Evolutionary conservation across 2,888 invertebrate species (phyloP).

Genomic region (Liopterus haemorrhoidalis): DNA sequence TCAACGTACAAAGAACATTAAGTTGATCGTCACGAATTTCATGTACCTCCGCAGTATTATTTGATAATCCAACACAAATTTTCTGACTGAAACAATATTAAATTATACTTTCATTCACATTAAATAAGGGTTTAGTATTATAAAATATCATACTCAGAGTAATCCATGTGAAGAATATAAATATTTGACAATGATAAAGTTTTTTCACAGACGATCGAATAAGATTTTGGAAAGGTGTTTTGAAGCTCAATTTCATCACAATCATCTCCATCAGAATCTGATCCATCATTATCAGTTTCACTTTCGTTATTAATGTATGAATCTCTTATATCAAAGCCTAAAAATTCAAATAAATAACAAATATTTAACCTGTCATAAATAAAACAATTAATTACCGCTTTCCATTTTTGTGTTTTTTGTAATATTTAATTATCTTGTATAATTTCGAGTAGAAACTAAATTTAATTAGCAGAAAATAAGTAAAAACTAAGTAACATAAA

Average conservation of each 20-base stretch:
- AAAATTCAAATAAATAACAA: no score
- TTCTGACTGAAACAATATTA: constrained; percentile 39
- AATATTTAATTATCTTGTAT: no score
- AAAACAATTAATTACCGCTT: no score
- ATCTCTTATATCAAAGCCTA: neutral
- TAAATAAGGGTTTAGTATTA: neutral
- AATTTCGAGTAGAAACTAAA: no score
- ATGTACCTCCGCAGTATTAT: constrained; percentile 48
- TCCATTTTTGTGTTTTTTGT: no score
- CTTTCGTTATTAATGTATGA: neutral
- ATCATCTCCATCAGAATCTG: constrained; percentile 38
- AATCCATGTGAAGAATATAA: constrained; percentile 57
- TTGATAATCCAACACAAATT: constrained; percentile 49
- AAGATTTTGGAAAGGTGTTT: constrained; percentile 36
- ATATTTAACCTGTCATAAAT: no score
- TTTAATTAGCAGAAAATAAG: no score
- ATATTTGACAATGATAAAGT: constrained; percentile 50
- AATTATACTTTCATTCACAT: neutral
- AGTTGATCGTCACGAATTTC: constrained; percentile 45
- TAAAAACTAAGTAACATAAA: no score
- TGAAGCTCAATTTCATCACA: constrained; percentile 36
- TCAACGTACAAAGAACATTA: constrained; percentile 41
- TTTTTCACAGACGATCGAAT: constrained; percentile 45
- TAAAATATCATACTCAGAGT: constrained; percentile 50
- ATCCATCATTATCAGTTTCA: constrained; percentile 26